These are phyloP conservation scores for Scartelaos histophorus DNA, from an alignment of 2,113 vertebrate species.

Conservation along the genomic window DNA sequence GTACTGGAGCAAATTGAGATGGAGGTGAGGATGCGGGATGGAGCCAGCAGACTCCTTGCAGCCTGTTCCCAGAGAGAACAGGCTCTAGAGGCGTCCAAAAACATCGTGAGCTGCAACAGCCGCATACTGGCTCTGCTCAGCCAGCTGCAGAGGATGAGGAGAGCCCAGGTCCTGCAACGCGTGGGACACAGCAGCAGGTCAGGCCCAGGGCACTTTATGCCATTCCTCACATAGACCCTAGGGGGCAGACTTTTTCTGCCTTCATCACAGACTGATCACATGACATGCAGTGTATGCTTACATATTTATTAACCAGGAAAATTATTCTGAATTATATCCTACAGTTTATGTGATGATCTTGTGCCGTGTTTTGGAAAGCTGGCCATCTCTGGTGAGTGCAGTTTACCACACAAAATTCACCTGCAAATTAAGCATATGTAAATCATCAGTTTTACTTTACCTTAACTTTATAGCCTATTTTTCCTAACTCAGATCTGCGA, in stretches of 20 bases:
- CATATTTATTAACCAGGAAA: not conserved
- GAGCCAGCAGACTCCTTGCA: slow-evolving; percentile 81
- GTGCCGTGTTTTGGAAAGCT: slow-evolving; percentile 78
- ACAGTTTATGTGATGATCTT: slow-evolving; percentile 78
- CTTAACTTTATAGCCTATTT: not conserved
- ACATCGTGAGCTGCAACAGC: slow-evolving; percentile 80
- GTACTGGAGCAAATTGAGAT: slow-evolving; percentile 84
- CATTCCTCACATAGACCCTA: not conserved
- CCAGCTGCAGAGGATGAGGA: slow-evolving; percentile 82
- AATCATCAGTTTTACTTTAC: no score
- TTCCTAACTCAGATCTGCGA: slow-evolving; percentile 77
- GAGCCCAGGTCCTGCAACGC: slow-evolving; percentile 78
- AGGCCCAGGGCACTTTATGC: not conserved
- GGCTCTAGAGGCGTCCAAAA: slow-evolving; percentile 86
- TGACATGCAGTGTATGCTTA: no score
- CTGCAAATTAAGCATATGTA: no score
- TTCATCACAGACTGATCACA: not conserved
- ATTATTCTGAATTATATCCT: not conserved
- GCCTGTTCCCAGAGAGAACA: slow-evolving; percentile 85
- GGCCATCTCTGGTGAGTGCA: slow-evolving; percentile 78
- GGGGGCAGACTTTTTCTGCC: not conserved
- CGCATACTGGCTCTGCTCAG: slow-evolving; percentile 85
- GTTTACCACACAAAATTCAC: no score
- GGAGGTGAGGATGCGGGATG: slow-evolving; percentile 86
- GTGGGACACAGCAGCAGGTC: slow-evolving; percentile 53